These are phyloP conservation scores for Serripes groenlandicus DNA, from an alignment of 2,888 invertebrate genomes.

Conservation along the genomic window DNA sequence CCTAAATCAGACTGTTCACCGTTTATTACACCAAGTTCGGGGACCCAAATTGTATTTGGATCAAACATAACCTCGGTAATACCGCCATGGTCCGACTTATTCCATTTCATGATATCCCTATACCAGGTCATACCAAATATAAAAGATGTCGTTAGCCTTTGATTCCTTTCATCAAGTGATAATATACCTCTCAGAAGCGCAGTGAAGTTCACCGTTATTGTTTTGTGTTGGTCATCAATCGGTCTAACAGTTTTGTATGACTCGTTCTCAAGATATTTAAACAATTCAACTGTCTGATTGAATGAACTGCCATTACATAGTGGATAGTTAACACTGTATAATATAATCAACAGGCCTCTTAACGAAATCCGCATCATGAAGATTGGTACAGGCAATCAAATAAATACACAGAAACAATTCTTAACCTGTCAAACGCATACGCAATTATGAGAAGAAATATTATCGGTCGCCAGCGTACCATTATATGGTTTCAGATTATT, in stretches of 20 bases:
- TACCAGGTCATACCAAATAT: conserved; percentile 12
- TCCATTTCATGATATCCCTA: conserved; percentile 4
- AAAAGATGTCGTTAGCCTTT: neutral
- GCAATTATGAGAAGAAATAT: too few relatives aligned
- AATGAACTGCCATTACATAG: neutral
- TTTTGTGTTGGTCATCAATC: neutral
- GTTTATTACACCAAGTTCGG: conserved; percentile 13
- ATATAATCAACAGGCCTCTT: too few relatives aligned
- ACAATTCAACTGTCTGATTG: neutral
- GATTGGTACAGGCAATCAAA: too few relatives aligned
- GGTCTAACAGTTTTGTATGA: neutral
- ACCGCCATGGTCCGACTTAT: too few relatives aligned
- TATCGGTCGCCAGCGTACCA: too few relatives aligned
- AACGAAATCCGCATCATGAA: too few relatives aligned
- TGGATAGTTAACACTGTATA: too few relatives aligned
- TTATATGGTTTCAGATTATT: too few relatives aligned
- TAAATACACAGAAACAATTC: too few relatives aligned
- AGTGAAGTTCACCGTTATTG: neutral
- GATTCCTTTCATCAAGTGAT: conserved; percentile 6
- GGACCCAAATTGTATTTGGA: neutral
- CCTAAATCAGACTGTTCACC: neutral
- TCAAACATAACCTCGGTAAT: neutral
- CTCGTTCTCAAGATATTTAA: neutral
- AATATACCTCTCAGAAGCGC: neutral
- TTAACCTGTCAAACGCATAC: too few relatives aligned